Evolutionary conservation across 2,888 invertebrate species (phyloP).

Genomic region (Cosmia trapezina): DNA sequence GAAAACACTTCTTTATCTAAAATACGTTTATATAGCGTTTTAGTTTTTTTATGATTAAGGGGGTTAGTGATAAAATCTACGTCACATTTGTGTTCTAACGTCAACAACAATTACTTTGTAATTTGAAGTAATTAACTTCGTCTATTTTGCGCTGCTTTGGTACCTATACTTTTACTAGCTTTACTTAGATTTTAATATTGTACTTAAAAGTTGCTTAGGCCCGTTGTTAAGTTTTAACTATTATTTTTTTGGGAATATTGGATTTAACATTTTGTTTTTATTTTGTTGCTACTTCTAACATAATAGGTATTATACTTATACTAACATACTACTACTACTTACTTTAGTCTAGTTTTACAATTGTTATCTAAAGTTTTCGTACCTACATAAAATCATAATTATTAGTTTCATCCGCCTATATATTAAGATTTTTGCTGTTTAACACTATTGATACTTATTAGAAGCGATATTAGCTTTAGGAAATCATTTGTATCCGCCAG

Average conservation of each 20-base stretch:
- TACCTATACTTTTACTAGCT: slow-evolving; percentile 29
- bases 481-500: slow-evolving; percentile 30
- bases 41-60: no score
- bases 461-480: slow-evolving; percentile 4
- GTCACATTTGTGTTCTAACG: neutral
- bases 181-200: slow-evolving; percentile 6
- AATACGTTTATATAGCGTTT: no score
- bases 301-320: no score
- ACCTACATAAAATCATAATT: neutral
- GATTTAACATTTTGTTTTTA: neutral
- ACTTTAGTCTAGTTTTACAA: slow-evolving; percentile 11
- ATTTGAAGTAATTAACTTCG: slow-evolving; percentile 27
- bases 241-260: neutral
- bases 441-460: neutral
- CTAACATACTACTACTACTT: no score
- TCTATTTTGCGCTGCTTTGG: slow-evolving; percentile 42
- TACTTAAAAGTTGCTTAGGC: neutral
- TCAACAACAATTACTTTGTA: slow-evolving; percentile 3
- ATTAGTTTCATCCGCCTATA: slow-evolving; percentile 36
- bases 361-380: neutral
- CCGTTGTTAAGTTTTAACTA: neutral
- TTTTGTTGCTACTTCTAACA: neutral
- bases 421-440: slow-evolving; percentile 3
- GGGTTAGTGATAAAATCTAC: neutral
- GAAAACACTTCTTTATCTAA: no score